Evolutionary conservation across 2,888 invertebrate species (phyloP).

Genomic region (Apamea anceps): DNA sequence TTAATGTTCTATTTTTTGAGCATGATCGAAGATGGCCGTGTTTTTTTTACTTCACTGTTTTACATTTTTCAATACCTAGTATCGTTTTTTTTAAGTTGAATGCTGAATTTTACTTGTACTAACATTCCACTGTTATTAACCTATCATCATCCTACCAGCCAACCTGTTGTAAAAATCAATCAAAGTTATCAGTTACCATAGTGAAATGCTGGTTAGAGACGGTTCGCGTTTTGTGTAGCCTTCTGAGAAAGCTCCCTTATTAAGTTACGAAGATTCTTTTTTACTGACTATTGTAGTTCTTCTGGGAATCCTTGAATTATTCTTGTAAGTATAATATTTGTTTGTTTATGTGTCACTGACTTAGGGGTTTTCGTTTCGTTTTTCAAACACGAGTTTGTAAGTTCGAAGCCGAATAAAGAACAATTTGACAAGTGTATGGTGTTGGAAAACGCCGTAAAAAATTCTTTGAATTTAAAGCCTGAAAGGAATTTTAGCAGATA

Average conservation of each 20-base stretch:
- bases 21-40: too few relatives aligned
- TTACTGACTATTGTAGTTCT: neutral
- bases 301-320: neutral
- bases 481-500: too few relatives aligned
- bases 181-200: constrained; percentile 53
- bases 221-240: neutral
- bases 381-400: neutral
- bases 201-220: constrained; percentile 29
- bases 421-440: neutral
- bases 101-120: neutral
- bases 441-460: neutral
- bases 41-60: neutral
- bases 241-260: neutral
- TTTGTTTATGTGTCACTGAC: neutral
- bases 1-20: too few relatives aligned
- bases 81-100: neutral
- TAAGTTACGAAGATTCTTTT: neutral
- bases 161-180: constrained; percentile 46
- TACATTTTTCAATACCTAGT: neutral
- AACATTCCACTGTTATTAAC: too few relatives aligned
- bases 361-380: neutral
- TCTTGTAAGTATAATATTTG: neutral
- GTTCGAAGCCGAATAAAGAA: neutral
- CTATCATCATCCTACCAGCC: neutral
- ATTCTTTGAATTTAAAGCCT: neutral